phyloP scores from a whole-genome alignment of 2,888 invertebrate genomes.

The Perizoma affinitatum region DNA sequence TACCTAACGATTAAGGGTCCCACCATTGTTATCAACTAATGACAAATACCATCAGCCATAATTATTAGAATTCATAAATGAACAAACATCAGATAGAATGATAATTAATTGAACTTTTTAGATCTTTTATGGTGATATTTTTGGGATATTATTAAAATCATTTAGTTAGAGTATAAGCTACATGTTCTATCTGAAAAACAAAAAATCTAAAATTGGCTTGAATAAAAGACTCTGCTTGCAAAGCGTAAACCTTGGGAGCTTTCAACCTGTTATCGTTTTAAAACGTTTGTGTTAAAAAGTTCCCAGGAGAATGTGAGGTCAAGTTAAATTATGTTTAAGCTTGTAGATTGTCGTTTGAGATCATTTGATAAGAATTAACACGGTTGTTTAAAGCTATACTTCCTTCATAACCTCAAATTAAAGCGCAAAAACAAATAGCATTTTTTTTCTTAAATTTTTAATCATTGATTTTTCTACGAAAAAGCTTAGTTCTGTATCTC shows the following conservation, averaged over 20 bases:
- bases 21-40: conserved; percentile 11
- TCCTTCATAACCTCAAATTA: not conserved
- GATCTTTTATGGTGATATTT: too few relatives aligned
- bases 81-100: too few relatives aligned
- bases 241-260: not conserved
- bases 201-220: not conserved
- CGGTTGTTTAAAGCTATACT: not conserved
- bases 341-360: not conserved
- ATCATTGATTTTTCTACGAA: too few relatives aligned
- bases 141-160: too few relatives aligned
- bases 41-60: not conserved
- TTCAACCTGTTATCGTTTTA: not conserved
- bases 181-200: not conserved
- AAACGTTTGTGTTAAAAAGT: not conserved
- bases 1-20: conserved; percentile 1
- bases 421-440: too few relatives aligned
- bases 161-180: too few relatives aligned
- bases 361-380: not conserved
- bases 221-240: not conserved
- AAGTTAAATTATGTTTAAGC: too few relatives aligned
- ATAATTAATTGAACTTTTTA: too few relatives aligned
- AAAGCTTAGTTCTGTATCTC: too few relatives aligned
- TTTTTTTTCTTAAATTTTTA: too few relatives aligned
- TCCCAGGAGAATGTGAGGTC: not conserved
- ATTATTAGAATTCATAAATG: too few relatives aligned